phyloP scores from a whole-genome alignment of 2,113 vertebrate species.

The Chloropsis hardwickii region DNA sequence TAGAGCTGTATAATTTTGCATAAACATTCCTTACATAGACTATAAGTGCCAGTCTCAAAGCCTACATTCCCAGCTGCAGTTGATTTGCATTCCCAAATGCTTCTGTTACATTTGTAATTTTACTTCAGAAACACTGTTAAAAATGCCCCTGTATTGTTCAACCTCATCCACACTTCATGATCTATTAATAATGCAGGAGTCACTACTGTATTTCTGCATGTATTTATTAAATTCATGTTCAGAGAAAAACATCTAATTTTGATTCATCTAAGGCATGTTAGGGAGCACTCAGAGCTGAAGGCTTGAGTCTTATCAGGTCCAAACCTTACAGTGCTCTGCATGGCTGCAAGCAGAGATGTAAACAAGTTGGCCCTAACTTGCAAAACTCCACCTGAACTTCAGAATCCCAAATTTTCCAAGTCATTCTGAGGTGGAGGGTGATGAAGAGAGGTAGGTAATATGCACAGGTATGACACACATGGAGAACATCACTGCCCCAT shows the following conservation, averaged over 20 bases:
- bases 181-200: neutral
- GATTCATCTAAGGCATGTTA: neutral
- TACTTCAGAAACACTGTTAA: neutral
- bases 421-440: neutral
- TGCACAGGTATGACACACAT: neutral
- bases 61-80: neutral
- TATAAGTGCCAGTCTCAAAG: neutral
- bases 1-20: neutral
- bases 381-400: neutral
- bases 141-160: neutral
- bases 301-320: neutral
- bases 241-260: neutral
- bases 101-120: neutral
- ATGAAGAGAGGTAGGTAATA: neutral
- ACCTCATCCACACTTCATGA: neutral
- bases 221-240: neutral
- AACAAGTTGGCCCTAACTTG: neutral
- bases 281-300: neutral
- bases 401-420: neutral
- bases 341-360: neutral
- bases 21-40: neutral
- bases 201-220: neutral
- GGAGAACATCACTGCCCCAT: neutral
- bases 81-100: neutral
- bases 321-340: neutral